phyloP scores from a whole-genome alignment of 1,140 invertebrate genomes.

The Drosophila hydei region DNA sequence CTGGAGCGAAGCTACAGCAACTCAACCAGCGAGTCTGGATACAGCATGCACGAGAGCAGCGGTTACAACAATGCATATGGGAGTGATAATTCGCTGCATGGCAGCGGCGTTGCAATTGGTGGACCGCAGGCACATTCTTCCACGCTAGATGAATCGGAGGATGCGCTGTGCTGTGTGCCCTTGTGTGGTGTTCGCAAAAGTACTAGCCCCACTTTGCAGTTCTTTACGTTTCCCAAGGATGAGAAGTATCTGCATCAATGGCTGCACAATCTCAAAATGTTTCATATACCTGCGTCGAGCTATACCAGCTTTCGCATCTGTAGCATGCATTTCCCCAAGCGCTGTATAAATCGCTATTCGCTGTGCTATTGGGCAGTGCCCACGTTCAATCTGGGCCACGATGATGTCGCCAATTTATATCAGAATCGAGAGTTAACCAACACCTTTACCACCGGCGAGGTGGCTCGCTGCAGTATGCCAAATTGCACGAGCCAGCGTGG shows the following conservation, averaged over 20 bases:
- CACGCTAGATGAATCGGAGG: constrained; percentile 72
- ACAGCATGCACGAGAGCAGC: constrained; percentile 58
- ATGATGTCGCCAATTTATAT: constrained; percentile 80
- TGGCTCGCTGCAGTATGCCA: constrained; percentile 78
- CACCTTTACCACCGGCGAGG: constrained; percentile 74
- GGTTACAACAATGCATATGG: constrained; percentile 62
- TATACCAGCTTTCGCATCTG: constrained; percentile 72
- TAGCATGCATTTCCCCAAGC: constrained; percentile 80
- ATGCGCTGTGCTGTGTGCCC: constrained; percentile 76
- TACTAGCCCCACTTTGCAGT: constrained; percentile 75
- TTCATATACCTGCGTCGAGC: constrained; percentile 64
- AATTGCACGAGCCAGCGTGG: constrained; percentile 74
- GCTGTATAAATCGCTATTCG: constrained; percentile 78
- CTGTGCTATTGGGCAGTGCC: constrained; percentile 81
- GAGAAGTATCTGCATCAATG: constrained; percentile 80
- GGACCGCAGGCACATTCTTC: constrained; percentile 71
- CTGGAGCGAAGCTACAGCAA: constrained; percentile 73
- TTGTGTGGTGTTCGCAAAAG: constrained; percentile 75
- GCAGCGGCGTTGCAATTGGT: constrained; percentile 48
- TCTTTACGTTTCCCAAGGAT: constrained; percentile 78
- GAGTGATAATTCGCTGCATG: constrained; percentile 56
- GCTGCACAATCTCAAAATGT: constrained; percentile 80
- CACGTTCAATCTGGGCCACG: constrained; percentile 78
- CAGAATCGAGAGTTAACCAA: constrained; percentile 79
- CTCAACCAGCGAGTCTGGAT: constrained; percentile 67